Evolutionary conservation across 1,140 invertebrate species (phyloP), one percentile per base, ranked within the genome.

Genomic region (Listronotus oregonensis): DNA sequence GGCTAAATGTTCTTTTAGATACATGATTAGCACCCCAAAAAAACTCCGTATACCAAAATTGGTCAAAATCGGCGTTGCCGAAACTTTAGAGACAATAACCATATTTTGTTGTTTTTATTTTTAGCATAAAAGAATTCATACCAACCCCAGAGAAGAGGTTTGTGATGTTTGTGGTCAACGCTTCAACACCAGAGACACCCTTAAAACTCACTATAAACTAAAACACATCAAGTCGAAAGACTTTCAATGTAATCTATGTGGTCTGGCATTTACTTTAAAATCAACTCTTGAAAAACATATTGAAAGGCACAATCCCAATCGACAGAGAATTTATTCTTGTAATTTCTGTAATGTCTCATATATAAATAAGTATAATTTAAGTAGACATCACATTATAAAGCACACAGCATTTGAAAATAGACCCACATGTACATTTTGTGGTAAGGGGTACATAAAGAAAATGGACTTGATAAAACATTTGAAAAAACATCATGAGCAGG

Each of bases 241-340:
- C 11, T 52, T 52, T 49, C 46, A 49, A 21, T 37, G 34, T 34
- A 37, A 52, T 37, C 7, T 37, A 34, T 52, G 50, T 52, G 34
- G 50, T 14, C 31, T 32, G 11, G n/a, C 27, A 37, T 39, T 52
- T 14, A n/a, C 50, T 12, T 14, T 52, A 6, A 52, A 39, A 9
- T 37, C 50, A 4, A 52, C 34, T 4, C 27, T 52, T 27, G 34
- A 39, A 34, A 52, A 52, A 34, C 27, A 52, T 52, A 32, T 52
- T 14, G n/a, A 15, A 39, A 52, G 50, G 32, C 50, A 52, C 34
- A 52, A 32, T 37, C 27, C 31, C 6, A 52, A 39, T 52, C 6
- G 50, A 34, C 10, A 37, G 12, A 37, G 27, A 52, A 39, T n/a
- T 37, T 52, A n/a, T 52, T 14, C 50, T 10, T 52, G 34, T 34